These are phyloP conservation scores for Lycaon pictus DNA, from an alignment of 2,113 vertebrate genomes.

Conservation along the genomic window DNA sequence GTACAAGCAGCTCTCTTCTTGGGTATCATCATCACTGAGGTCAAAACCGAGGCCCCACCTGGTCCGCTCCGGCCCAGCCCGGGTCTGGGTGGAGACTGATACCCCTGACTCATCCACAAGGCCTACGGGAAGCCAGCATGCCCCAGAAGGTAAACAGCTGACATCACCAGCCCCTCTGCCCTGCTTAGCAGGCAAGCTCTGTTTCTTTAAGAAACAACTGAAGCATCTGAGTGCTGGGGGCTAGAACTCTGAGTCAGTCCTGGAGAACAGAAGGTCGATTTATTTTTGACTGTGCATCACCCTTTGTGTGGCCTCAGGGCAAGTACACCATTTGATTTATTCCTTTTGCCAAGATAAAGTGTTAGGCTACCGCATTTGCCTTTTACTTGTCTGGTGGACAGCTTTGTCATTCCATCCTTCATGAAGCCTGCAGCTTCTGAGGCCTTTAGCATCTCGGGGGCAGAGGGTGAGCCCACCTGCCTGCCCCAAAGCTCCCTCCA, in stretches of 20 bases:
- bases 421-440: background rate
- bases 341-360: background rate
- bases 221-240: background rate
- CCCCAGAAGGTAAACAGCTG: too few relatives aligned
- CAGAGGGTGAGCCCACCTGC: background rate
- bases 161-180: background rate
- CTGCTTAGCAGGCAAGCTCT: background rate
- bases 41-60: background rate
- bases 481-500: background rate
- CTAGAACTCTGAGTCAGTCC: background rate
- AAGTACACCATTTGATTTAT: background rate
- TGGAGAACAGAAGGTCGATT: background rate
- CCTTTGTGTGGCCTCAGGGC: background rate
- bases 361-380: accelerated
- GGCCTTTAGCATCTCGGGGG: background rate
- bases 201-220: conserved; percentile 14
- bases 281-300: background rate
- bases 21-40: accelerated
- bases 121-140: background rate
- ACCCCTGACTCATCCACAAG: accelerated
- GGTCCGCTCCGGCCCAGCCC: background rate
- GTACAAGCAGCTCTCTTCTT: background rate
- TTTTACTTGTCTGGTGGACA: background rate
- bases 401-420: background rate
- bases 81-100: too few relatives aligned